Conservation (phyloP, 2,113 vertebrate genomes). For the Eubucco bourcierii region DNA sequence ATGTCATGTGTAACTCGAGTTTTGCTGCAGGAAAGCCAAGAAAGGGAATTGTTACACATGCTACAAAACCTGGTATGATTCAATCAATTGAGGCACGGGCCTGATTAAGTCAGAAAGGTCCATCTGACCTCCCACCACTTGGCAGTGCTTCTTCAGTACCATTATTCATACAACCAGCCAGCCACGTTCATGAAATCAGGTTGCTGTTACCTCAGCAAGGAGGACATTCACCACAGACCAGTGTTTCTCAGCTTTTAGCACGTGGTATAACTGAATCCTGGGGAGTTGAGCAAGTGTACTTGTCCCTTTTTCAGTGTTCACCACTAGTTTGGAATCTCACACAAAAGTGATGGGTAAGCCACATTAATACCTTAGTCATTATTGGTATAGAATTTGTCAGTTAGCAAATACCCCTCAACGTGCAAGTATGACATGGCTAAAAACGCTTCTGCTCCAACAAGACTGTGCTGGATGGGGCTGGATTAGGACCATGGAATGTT, state of each 20-base stretch:
- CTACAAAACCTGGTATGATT: background rate
- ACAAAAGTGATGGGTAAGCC: background rate
- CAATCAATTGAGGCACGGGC: background rate
- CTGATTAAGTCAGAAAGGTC: background rate
- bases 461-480: background rate
- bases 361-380: background rate
- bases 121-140: background rate
- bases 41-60: background rate
- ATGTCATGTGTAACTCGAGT: fast-evolving
- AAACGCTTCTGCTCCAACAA: background rate
- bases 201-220: background rate
- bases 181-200: fast-evolving
- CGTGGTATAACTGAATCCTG: background rate
- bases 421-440: background rate
- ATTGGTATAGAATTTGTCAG: background rate
- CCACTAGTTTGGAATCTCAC: background rate
- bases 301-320: background rate
- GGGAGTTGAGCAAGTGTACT: background rate
- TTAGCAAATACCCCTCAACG: background rate
- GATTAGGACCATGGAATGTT: conserved; percentile 43
- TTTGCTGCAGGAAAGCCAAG: background rate
- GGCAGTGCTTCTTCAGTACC: background rate
- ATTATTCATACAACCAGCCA: background rate
- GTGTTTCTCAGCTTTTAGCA: background rate
- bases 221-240: background rate